A percentile compares a stretch with the other conserved stretches of the same genome.
phyloP scores from a whole-genome alignment of 2,888 invertebrate species.

The Calliphora vomitoria region DNA sequence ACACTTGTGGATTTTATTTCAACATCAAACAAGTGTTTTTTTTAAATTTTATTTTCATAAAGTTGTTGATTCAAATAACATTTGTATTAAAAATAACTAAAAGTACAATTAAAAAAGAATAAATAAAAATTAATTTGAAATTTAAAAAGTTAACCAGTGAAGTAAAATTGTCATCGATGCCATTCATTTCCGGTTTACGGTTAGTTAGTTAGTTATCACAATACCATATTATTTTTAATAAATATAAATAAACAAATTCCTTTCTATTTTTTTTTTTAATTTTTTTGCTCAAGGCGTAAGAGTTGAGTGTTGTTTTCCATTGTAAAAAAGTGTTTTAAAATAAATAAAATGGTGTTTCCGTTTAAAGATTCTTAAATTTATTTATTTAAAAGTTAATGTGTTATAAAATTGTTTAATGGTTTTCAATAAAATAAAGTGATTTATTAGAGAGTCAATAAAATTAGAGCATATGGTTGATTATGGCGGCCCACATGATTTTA shows the following conservation, averaged over 20 bases:
- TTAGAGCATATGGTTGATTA: neutral
- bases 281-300: neutral
- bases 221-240: neutral
- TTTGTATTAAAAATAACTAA: neutral
- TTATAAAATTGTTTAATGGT: conserved; percentile 34
- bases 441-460: conserved; percentile 31
- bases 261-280: neutral
- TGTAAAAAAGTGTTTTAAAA: neutral
- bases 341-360: neutral
- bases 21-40: conserved; percentile 60
- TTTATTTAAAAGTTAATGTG: conserved; percentile 27
- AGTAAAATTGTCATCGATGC: conserved; percentile 23
- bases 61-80: neutral
- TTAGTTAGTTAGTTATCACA: conserved; percentile 65
- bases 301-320: neutral
- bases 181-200: conserved; percentile 56
- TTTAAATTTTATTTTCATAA: neutral
- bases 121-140: neutral
- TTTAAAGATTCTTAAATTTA: neutral
- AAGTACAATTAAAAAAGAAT: neutral
- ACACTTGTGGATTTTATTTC: conserved; percentile 69
- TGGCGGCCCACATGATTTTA: no score
- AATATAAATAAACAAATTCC: neutral
- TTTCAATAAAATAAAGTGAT: conserved; percentile 15
- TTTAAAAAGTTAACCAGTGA: neutral